Evolutionary conservation across 2,888 invertebrate species (phyloP), one percentile per base, ranked within the genome.

Genomic region (Eudasyphora cyanicolor): DNA sequence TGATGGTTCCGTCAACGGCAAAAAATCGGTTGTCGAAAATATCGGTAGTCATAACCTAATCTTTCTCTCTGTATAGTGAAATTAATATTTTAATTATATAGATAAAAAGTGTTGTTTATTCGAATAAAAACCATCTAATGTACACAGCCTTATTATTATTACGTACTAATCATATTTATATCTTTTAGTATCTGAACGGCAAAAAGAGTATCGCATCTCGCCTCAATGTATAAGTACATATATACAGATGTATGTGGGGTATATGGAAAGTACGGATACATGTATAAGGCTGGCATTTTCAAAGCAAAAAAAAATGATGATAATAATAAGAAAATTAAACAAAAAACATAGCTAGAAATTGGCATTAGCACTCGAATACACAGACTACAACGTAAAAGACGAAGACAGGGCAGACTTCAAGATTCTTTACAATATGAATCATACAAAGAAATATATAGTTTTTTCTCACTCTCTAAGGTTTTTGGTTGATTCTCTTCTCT

Each of bases 401-500:
- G 6, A 21, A 38, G 21, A 19, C 10, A 17, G 54, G 21, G 32
- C 42, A 74, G 45, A 45, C 27, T 70, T 73, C 14, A 69, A 75
- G n/a, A 79, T 71, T 79, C 71, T 82, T 82, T 45, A 71, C 54
- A 76, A 42, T 82, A 82, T 82, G 78, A 82, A 74, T 82, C 82
- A 76, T 45, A 71, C 10, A 49, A n/a, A n/a, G n/a, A n/a, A n/a
- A n/a, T 69, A 74, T 69, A 76, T 70, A 32, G 62, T 51, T 71
- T 71, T 71, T 62, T 71, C 27, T n/a, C n/a, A n/a, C n/a, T n/a
- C n/a, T n/a, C n/a, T n/a, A n/a, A n/a, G n/a, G 29, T 60, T n/a
- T n/a, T n/a, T 60, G 29, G 7, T 60, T 27, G 6, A 14, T 12
- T 27, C 5, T 45, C 12, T 45, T 45, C 45, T 12, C 12, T 45